These are phyloP conservation scores for Notocelia uddmanniana DNA, from an alignment of 2,888 invertebrate genomes.

Conservation along the genomic window DNA sequence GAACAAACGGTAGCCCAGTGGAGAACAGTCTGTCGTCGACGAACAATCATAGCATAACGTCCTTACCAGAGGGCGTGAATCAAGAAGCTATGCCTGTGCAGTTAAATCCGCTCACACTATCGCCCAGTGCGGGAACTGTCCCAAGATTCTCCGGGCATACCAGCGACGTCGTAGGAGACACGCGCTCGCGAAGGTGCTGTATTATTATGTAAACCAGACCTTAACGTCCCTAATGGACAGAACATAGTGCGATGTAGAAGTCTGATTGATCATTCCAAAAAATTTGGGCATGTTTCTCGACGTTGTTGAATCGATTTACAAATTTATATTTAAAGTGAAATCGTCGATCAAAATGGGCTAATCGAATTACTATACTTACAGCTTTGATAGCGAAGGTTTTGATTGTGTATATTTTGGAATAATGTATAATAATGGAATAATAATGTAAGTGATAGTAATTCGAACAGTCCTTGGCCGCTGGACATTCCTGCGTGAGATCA, in stretches of 20 bases:
- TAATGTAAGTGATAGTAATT: conserved; percentile 9
- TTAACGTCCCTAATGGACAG: conserved; percentile 39
- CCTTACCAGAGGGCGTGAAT: conserved; percentile 73
- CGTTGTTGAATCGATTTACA: conserved; percentile 2
- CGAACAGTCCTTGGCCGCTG: conserved; percentile 6
- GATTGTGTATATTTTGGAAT: conserved; percentile 13
- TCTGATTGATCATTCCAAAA: conserved; percentile 78
- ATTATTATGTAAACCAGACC: conserved; percentile 86
- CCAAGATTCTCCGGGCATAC: conserved; percentile 90
- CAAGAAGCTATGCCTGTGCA: conserved; percentile 78
- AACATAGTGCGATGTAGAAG: conserved; percentile 61
- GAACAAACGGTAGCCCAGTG: conserved; percentile 87
- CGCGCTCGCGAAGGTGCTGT: conserved; percentile 90
- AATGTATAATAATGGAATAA: too few relatives aligned
- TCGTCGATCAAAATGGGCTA: conserved; percentile 21
- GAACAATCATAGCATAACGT: conserved; percentile 77
- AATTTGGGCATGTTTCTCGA: conserved; percentile 11
- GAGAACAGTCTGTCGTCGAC: conserved; percentile 77
- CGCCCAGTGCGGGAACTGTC: conserved; percentile 75
- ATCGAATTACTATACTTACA: not conserved
- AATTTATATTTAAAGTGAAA: conserved; percentile 29
- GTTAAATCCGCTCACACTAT: conserved; percentile 75
- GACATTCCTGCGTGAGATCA: conserved; percentile 17
- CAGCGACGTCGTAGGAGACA: conserved; percentile 91
- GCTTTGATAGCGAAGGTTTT: not conserved